Evolutionary conservation across 2,113 vertebrate genomes (phyloP), one percentile per base, ranked within the genome.

Genomic region (Notothenia coriiceps): DNA sequence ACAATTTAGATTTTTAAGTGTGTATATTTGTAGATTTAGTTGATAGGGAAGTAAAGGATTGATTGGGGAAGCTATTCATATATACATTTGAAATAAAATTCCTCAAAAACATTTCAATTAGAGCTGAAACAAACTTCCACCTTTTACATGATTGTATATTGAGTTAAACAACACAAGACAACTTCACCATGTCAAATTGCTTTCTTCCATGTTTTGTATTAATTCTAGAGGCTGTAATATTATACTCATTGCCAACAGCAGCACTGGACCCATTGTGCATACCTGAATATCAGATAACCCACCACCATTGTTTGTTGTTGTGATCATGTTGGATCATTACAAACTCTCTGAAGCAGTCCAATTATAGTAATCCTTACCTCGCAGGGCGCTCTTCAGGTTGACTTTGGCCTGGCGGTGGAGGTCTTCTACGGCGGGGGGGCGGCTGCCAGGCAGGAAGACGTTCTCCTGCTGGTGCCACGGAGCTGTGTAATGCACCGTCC

Each of bases 401-500:
- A 99, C 94, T 89, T 99, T 98, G 89, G 98, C 98, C 91, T 99
- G 97, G 6, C 95, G 96, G 89, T 99, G 98, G 81, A 99, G 94
- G 89, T 99, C 97, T 59, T 99, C 98, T 71, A 99, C 97, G 2
- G 98, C 99, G 25, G 97, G 92, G 0, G 98, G 97, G 88, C 98
- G 95, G 20, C 94, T 96, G 66, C 94, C 88, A 0, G 98, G 98
- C 51, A 98, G 91, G 89, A 99, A 99, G 47, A 99, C 98, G 47
- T 99, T 99, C 87, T 99, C 98, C 91, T 99, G 98, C 93, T 98
- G 98, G 85, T 99, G 98, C 97, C 98, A 98, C 0, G 97, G 97
- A 6, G 98, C 98, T 0, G 95, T 97, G 89, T 99, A 99, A 88
- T 99, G 98, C 62, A 98, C 98, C 0, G 96, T 96, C 98, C 98